Evolutionary conservation across 1,140 invertebrate species (phyloP).

Genomic region (Lordiphosa clarofinis): DNA sequence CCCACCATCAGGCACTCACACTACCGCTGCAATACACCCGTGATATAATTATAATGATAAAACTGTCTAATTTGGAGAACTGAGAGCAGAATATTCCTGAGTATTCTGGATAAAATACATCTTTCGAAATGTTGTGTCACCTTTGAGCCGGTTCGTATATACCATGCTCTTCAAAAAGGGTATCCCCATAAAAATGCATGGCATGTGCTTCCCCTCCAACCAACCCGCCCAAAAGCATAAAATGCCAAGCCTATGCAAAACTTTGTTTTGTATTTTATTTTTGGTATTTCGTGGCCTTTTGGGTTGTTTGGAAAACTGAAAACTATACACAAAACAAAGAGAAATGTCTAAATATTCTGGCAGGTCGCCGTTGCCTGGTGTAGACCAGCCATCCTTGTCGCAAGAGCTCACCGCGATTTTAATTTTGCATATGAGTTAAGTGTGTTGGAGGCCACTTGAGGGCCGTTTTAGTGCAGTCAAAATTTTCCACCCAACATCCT

Average conservation of each 20-base stretch:
- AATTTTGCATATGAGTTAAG: conserved; percentile 27
- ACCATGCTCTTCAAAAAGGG: conserved; percentile 8
- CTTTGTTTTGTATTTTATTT: conserved; percentile 12
- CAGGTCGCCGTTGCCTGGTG: conserved; percentile 21
- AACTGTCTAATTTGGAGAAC: too few relatives aligned
- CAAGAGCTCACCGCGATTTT: conserved; percentile 44
- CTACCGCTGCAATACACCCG: too few relatives aligned
- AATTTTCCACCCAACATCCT: conserved; percentile 56
- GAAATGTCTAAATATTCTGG: conserved; percentile 53
- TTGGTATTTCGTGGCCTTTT: conserved; percentile 36
- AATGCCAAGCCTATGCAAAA: conserved; percentile 21
- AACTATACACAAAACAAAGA: conserved; percentile 25
- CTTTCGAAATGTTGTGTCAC: too few relatives aligned
- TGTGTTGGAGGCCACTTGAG: conserved; percentile 60
- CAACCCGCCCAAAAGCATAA: conserved; percentile 27
- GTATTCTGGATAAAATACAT: too few relatives aligned
- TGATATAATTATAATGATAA: too few relatives aligned
- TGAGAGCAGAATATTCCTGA: too few relatives aligned
- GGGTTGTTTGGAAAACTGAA: conserved; percentile 17
- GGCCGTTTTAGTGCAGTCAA: conserved; percentile 74
- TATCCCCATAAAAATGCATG: conserved; percentile 18
- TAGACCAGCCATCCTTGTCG: conserved; percentile 13
- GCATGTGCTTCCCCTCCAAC: conserved; percentile 21
- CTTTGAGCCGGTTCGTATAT: too few relatives aligned
- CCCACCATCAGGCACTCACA: too few relatives aligned